Evolutionary conservation across 1,140 invertebrate genomes (phyloP).

Genomic region (Leptopilina clavipes): DNA sequence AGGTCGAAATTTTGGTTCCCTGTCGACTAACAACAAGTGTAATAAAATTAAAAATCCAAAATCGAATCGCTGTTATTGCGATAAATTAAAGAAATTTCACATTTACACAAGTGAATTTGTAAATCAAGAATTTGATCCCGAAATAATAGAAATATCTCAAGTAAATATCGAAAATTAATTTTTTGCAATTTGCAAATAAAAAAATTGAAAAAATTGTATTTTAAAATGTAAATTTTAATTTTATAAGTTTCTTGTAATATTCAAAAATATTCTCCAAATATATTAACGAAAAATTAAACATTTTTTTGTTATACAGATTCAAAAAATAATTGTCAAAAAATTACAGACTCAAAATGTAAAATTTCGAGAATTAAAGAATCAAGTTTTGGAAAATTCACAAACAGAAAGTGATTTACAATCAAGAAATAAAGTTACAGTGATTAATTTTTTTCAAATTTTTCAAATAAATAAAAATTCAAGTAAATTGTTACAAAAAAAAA

Average conservation of each 20-base stretch:
- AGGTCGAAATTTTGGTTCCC: background rate
- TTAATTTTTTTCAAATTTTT: background rate
- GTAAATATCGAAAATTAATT: background rate
- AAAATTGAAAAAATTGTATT: no score
- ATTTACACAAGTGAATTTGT: background rate
- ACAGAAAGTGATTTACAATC: background rate
- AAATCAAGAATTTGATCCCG: background rate
- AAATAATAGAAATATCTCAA: background rate
- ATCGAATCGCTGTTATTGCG: background rate
- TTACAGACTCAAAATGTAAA: background rate
- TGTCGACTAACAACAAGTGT: background rate
- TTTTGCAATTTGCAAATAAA: no score
- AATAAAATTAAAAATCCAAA: background rate
- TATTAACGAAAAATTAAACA: background rate
- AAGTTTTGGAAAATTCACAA: background rate
- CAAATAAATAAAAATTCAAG: background rate
- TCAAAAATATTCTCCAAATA: background rate
- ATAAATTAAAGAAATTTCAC: background rate
- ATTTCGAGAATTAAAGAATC: background rate
- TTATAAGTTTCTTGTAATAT: background rate
- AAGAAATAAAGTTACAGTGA: background rate
- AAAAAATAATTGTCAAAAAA: constrained; percentile 1
- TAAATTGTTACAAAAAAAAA: no score
- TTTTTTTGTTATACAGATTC: background rate
- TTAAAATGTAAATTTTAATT: no score